These are phyloP conservation scores for Agonopterix heracliana DNA, from an alignment of 2,888 invertebrate genomes.

Conservation along the genomic window DNA sequence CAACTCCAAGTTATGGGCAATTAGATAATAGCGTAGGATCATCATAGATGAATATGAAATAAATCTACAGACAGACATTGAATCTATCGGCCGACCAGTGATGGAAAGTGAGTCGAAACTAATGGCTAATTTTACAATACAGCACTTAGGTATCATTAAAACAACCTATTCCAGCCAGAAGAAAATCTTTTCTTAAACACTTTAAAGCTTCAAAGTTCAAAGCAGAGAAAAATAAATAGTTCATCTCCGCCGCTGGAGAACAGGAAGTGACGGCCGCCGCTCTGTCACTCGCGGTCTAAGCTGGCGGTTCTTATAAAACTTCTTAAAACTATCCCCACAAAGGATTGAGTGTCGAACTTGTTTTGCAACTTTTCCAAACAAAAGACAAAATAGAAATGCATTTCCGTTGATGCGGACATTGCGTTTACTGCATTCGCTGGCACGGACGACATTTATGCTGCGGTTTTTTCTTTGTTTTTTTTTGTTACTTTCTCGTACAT, in stretches of 20 bases:
- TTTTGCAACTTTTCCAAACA: constrained; percentile 56
- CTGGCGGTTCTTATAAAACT: constrained; percentile 45
- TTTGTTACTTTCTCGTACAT: neutral
- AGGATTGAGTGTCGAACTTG: constrained; percentile 68
- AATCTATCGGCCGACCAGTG: too few species aligned
- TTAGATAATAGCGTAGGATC: too few species aligned
- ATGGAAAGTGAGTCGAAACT: too few species aligned
- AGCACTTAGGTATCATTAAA: too few species aligned
- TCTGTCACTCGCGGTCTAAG: constrained; percentile 39
- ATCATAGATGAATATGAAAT: too few species aligned
- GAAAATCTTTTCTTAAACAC: neutral
- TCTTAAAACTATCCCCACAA: constrained; percentile 59
- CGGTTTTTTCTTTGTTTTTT: neutral
- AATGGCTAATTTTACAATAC: too few species aligned
- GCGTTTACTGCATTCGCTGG: constrained; percentile 5
- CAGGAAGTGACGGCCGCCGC: constrained; percentile 34
- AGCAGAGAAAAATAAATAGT: constrained; percentile 36
- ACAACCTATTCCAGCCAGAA: too few species aligned
- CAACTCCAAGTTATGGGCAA: too few species aligned
- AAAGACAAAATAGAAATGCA: constrained; percentile 52
- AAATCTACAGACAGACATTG: too few species aligned
- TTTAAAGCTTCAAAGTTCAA: neutral
- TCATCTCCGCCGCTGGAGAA: constrained; percentile 54
- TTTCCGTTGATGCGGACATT: constrained; percentile 33
- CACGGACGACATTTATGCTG: neutral